Evolutionary conservation across 2,797 vertebrate genomes (phyloP).

Genomic region (Typhlichthys subterraneus): DNA sequence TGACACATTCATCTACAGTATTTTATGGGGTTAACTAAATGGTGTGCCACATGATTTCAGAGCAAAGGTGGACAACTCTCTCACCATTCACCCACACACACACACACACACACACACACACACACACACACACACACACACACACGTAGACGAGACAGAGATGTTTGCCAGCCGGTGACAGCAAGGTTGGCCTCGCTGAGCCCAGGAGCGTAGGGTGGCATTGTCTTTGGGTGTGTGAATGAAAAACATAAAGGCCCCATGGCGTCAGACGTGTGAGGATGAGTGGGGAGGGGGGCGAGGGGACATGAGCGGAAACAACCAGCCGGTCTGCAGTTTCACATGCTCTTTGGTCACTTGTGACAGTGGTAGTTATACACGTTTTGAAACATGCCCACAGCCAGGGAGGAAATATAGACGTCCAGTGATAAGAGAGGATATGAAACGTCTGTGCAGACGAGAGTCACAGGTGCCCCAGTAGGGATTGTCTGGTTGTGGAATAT

Average conservation of each 20-base stretch:
- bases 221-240: constrained; percentile 58
- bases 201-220: constrained; percentile 57
- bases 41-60: constrained; percentile 34
- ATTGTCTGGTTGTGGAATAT: constrained; percentile 80
- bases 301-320: constrained; percentile 58
- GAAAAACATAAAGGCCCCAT: constrained; percentile 61
- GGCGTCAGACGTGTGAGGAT: constrained; percentile 71
- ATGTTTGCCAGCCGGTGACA: constrained; percentile 60
- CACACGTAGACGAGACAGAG: constrained; percentile 58
- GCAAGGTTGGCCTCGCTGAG: constrained; percentile 60
- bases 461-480: constrained; percentile 81
- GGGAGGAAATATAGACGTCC: constrained; percentile 80
- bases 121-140: constrained; percentile 38
- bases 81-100: constrained; percentile 39
- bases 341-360: constrained; percentile 68
- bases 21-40: background rate
- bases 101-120: no score
- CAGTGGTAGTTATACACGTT: constrained; percentile 76
- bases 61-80: constrained; percentile 32
- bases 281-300: constrained; percentile 61
- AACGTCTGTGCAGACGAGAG: constrained; percentile 83
- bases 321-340: constrained; percentile 74
- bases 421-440: constrained; percentile 85
- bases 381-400: constrained; percentile 74
- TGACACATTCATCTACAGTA: background rate